Base-by-base conservation (phyloP, 2,888 invertebrate genomes). In the Acleris literana region DNA sequence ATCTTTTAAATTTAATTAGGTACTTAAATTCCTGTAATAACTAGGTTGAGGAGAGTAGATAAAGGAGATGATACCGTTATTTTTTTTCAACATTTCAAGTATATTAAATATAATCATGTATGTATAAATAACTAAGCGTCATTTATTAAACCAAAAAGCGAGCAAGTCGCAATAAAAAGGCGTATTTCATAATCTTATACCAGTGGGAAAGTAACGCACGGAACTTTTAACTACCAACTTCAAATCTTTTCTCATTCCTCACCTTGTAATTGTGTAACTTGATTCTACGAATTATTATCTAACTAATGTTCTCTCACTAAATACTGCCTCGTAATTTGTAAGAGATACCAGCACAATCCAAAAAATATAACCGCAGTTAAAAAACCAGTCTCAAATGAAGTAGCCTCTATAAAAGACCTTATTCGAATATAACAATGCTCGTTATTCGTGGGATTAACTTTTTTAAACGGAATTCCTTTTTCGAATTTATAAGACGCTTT, bases 281-380 rank as follows among this genome's bases (percentile, higher is more conserved):
- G 81, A 85, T 90, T 89, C 90, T 79, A 74, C 73, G 87, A 87
- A 87, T 82, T 83, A 83, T 86, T 86, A 85, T 86, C 87, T 87
- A 73, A 83, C 84, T 87, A 86, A 85, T 82, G 85, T 81, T 76
- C 77, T 71, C 73, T 78, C 78, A 79, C 79, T 78, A 84, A 82
- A 82, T 77, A 80, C 76, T 81, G 76, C 77, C 77, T 81, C 84
- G 82, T 86, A 85, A 87, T 83, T 81, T 80, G 77, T 84, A 77
- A 79, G 78, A 85, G 75, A 84, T 80, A 78, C 79, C 79, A 77
- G 79, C 76, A 75, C 78, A 74, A 75, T 74, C 74, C 68, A 74
- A 73, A 70, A 73, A 70, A 70, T 62, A 73, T 72, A 70, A 70
- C 77, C 74, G 70, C 62, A 68, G 53, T 69, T 67, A 64, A 57